Base-by-base conservation (phyloP, 2,113 vertebrate species). In the Scalopus aquaticus region DNA sequence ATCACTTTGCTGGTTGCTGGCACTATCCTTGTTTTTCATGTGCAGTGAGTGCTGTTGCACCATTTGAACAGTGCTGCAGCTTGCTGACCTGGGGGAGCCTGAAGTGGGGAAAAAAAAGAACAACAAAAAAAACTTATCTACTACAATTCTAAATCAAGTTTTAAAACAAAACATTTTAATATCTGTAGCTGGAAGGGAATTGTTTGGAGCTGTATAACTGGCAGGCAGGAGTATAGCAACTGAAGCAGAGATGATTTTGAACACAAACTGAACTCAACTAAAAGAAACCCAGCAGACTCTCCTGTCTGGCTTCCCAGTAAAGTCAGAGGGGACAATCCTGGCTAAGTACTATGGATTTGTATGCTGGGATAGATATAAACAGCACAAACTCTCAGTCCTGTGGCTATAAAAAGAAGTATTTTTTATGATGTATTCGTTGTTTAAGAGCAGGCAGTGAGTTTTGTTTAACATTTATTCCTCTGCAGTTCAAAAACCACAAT, bases 161-260 rank as follows among this genome's bases (percentile, higher is more conserved):
- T 96, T 96, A 88, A 97, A 82, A 79, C 88, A 93, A 72, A 96
- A 89, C 91, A 90, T 90, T 95, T 94, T 95, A 95, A 49, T 96
- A 91, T 97, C 97, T 65, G 46, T 93, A 96, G 80, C 30, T 97
- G 93, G 95, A 88, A 92, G 94, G 96, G 80, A 67, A 91, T 82
- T 56, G 89, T 89, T 96, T 96, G 44, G 84, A 97, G 35, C 44
- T 86, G 62, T 96, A 24, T 49, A 32, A 93, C 97, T 98, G 91
- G 79, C 24, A 1, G 95, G 19, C 95, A 82, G 56, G 80, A 69
- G 26, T 42, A 4, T 17, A 86, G 62, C n/a, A 9, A 46, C 89
- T 54, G 76, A 88, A 90, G 95, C 88, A 78, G 79, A 67, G 86
- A 13, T 84, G 70, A 46, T 49, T 96, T 93, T 90, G 46, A 79